A percentile compares a stretch with the other conserved stretches of the same genome.
These are phyloP conservation scores for Lophochroa leadbeateri DNA, from an alignment of 2,113 vertebrate genomes.

Conservation along the genomic window DNA sequence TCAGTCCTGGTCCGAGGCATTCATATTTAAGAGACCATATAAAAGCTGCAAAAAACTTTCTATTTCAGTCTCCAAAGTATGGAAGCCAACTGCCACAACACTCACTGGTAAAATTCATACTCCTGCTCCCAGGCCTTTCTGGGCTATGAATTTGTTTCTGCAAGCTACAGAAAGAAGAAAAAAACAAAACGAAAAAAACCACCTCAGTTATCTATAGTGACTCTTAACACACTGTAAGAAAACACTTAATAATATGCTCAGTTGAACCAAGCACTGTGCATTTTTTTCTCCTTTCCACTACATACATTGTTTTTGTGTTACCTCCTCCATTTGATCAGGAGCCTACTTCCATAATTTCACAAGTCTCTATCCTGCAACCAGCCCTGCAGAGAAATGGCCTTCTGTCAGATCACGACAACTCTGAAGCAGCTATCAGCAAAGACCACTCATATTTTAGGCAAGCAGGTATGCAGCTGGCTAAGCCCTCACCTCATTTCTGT, in stretches of 20 bases:
- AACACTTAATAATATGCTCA: not conserved
- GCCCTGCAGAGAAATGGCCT: not conserved
- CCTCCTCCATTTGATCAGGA: not conserved
- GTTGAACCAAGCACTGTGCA: not conserved
- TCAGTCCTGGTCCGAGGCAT: fast-evolving
- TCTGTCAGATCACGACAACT: not conserved
- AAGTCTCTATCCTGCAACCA: not conserved
- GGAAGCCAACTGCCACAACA: not conserved
- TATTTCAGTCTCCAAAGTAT: not conserved
- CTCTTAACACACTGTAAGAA: not conserved
- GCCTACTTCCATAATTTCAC: fast-evolving
- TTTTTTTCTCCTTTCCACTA: not conserved
- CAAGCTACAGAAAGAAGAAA: not conserved
- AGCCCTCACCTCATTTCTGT: not conserved
- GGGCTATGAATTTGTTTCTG: not conserved
- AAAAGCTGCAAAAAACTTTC: not conserved
- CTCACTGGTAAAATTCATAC: not conserved
- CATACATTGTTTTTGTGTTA: fast-evolving
- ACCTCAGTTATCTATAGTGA: fast-evolving
- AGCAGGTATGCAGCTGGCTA: fast-evolving
- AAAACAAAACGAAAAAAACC: not conserved
- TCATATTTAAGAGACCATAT: not conserved
- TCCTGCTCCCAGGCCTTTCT: not conserved
- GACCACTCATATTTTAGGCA: not conserved
- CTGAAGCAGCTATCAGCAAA: too few relatives aligned